A percentile compares a stretch with the other conserved stretches of the same genome.
Evolutionary conservation across 2,888 invertebrate species (phyloP).

Genomic region (Thymelicus lineola): DNA sequence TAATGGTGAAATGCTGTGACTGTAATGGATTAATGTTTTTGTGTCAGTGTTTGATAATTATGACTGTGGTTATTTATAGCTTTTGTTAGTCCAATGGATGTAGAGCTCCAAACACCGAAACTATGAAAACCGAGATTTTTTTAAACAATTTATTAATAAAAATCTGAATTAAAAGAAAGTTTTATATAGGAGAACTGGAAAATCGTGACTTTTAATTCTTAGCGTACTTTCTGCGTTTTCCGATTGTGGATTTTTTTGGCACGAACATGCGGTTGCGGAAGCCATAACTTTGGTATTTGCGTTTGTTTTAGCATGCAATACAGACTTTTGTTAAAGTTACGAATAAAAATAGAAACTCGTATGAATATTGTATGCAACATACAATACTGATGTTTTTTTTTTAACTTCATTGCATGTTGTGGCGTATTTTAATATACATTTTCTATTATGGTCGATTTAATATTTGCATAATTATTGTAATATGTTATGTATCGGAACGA

Average conservation of each 20-base stretch:
- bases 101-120: too few species aligned
- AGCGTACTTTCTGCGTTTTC: neutral
- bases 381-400: neutral
- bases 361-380: neutral
- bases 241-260: neutral
- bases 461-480: too few species aligned
- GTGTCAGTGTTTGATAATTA: too few species aligned
- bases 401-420: neutral
- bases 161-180: neutral
- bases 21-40: too few species aligned
- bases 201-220: neutral
- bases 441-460: too few species aligned
- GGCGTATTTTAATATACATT: too few species aligned
- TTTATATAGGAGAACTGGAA: neutral
- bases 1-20: too few species aligned
- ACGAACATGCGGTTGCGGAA: constrained; percentile 5
- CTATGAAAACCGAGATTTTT: too few species aligned
- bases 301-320: neutral
- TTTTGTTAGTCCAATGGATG: neutral
- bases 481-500: too few species aligned
- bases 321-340: neutral
- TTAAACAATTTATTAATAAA: neutral
- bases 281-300: constrained; percentile 6
- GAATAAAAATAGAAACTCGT: neutral
- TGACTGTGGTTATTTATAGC: neutral